Conservation (phyloP, 2,113 vertebrate species). For the Calidris pugnax region DNA sequence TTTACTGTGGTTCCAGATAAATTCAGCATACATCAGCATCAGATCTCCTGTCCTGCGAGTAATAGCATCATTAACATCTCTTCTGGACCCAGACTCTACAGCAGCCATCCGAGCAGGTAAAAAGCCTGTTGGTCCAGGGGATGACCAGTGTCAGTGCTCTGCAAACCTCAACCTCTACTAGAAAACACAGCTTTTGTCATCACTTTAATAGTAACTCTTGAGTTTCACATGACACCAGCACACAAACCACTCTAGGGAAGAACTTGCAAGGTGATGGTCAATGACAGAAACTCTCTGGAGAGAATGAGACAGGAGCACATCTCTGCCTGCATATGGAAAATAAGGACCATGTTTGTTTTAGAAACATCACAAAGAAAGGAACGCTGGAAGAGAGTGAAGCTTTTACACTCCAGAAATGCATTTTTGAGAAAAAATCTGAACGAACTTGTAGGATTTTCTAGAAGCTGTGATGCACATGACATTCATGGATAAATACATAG, state of each 20-base stretch:
- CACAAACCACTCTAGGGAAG: not conserved
- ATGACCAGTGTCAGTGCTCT: not conserved
- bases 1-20: not conserved
- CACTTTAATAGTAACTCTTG: not conserved
- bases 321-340: not conserved
- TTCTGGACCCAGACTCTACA: not conserved
- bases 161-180: not conserved
- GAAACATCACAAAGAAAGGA: not conserved
- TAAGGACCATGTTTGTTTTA: fast-evolving
- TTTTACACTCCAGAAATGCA: not conserved
- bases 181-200: not conserved
- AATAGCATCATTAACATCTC: not conserved
- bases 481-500: not conserved
- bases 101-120: not conserved
- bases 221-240: not conserved
- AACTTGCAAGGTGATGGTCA: not conserved
- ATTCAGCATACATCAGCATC: not conserved
- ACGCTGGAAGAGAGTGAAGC: not conserved
- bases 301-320: not conserved
- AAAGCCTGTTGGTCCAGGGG: not conserved
- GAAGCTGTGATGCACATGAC: not conserved
- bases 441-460: not conserved
- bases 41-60: not conserved
- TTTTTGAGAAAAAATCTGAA: not conserved
- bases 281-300: not conserved